These are phyloP conservation scores for Propithecus coquereli DNA, from an alignment of 2,113 vertebrate species.

Conservation along the genomic window DNA sequence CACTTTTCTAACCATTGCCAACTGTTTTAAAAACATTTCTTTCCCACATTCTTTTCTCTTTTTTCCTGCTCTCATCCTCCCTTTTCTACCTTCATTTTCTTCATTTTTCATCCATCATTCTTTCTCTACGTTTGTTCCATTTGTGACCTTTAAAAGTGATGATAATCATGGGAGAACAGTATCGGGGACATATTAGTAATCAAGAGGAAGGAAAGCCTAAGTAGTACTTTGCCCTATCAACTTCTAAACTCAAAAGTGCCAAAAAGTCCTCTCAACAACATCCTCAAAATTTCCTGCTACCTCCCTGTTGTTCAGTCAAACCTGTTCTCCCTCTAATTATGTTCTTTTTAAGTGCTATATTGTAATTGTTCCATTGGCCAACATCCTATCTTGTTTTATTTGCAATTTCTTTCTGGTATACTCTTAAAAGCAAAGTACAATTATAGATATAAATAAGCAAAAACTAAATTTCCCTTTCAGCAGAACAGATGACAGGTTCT, in stretches of 20 bases:
- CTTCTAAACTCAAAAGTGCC: neutral
- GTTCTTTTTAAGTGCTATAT: neutral
- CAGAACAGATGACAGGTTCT: neutral
- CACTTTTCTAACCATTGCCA: neutral
- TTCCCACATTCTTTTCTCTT: neutral
- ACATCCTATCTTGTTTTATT: neutral
- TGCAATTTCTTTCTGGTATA: neutral
- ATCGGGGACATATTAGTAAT: neutral
- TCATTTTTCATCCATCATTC: neutral
- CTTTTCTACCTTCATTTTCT: neutral
- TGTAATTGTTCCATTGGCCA: neutral
- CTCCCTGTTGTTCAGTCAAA: neutral
- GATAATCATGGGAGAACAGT: neutral
- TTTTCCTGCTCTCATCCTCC: neutral
- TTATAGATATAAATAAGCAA: neutral
- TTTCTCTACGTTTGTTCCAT: neutral
- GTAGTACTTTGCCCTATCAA: neutral
- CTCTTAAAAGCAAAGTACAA: constrained; percentile 8
- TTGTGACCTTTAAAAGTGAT: neutral
- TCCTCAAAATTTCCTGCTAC: neutral
- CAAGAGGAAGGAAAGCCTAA: neutral
- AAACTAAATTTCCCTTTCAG: neutral
- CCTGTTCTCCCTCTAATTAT: neutral
- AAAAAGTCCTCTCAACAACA: neutral
- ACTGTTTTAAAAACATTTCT: neutral